These are phyloP conservation scores for Hemicordylus capensis DNA, from an alignment of 2,113 vertebrate genomes.

Conservation along the genomic window DNA sequence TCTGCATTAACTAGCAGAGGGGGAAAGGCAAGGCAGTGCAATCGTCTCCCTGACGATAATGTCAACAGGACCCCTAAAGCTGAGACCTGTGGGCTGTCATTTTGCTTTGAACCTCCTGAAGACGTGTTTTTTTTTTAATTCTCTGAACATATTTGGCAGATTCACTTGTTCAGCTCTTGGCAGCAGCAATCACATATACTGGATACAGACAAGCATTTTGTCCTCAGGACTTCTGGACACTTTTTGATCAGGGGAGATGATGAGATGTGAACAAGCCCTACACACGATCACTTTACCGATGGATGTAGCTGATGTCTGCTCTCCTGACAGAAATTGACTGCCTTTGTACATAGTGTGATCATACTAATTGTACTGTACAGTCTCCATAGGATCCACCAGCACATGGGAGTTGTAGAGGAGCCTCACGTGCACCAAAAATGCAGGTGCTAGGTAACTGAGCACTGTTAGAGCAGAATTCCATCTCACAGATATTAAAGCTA, in stretches of 20 bases:
- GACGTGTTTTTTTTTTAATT: not conserved
- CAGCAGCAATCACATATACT: not conserved
- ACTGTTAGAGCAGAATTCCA: too few relatives aligned
- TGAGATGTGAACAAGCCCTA: not conserved
- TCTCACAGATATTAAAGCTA: too few relatives aligned
- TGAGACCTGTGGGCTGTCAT: accelerated
- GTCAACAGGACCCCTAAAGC: not conserved
- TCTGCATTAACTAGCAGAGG: not conserved
- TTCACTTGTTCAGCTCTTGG: not conserved
- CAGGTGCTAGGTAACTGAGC: too few relatives aligned
- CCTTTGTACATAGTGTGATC: not conserved
- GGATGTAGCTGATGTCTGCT: not conserved
- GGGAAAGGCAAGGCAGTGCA: not conserved
- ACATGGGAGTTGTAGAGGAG: too few relatives aligned
- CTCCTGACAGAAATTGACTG: not conserved
- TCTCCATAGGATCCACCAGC: too few relatives aligned
- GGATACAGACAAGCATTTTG: not conserved
- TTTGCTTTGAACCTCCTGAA: not conserved
- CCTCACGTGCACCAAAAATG: too few relatives aligned
- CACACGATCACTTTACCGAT: not conserved
- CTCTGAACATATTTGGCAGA: not conserved
- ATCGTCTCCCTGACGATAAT: not conserved
- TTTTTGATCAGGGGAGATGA: not conserved
- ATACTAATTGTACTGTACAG: not conserved
- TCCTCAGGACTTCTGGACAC: not conserved